Evolutionary conservation across 1,140 invertebrate genomes (phyloP), one percentile per base, ranked within the genome.

Genomic region (Drosophila chauvacae): DNA sequence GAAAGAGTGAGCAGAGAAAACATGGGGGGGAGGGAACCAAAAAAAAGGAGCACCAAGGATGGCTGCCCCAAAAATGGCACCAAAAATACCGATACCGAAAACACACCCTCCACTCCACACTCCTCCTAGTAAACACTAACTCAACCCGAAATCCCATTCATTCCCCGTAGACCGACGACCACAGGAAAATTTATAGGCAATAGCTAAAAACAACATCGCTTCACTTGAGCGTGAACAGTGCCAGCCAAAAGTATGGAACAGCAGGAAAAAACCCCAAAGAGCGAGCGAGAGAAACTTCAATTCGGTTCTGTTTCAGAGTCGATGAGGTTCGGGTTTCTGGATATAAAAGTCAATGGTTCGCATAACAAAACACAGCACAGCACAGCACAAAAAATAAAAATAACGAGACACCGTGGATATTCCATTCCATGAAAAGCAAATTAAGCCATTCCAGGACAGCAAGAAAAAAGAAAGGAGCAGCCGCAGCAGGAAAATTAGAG

Each of bases 181-280:
- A 60, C 63, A 73, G 76, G 63, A 55, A 80, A 87, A 87, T 87
- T 88, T 87, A 87, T 87, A 77, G 83, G 84, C 72, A 83, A 77
- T 87, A 68, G 58, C 66, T 76, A 84, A 88, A 88, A 74, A 82
- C 84, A 87, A 81, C 72, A 66, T 75, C 81, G 84, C 84, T 88
- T 88, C 84, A 88, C 64, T 88, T 88, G 84, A 88, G 84, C 85
- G 84, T 90, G 69, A 88, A 88, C 84, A 90, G 73, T 90, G 77
- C 50, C 69, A 51, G 62, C 61, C 69, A 83, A 77, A 88, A 59
- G 77, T 75, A 77, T 68, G 53, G 41, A 72, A 72, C 23, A 48
- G 3, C 4, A 51, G 33, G 1, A 48, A 55, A 53, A 55, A 37
- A 20, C 2, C 13, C 51, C 33, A 55, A 6, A 53, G 6, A 18